Evolutionary conservation across 2,113 vertebrate species (phyloP).

Genomic region (Atherinomorus stipes): DNA sequence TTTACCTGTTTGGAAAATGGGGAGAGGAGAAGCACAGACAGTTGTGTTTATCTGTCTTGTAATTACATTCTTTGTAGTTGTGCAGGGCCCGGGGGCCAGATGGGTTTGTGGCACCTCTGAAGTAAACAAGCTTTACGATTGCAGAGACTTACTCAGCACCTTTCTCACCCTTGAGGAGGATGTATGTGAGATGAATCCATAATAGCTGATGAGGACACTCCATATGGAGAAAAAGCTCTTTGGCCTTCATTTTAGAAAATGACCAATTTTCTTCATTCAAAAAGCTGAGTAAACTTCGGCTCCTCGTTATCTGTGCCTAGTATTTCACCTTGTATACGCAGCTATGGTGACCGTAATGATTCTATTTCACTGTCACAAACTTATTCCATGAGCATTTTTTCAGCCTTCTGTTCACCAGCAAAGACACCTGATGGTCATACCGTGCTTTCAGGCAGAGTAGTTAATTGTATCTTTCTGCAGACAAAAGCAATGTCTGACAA

Average conservation of each 20-base stretch:
- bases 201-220: constrained; percentile 39
- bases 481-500: constrained; percentile 64
- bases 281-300: constrained; percentile 24
- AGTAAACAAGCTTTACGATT: constrained; percentile 71
- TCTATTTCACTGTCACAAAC: constrained; percentile 51
- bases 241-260: constrained; percentile 29
- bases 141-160: constrained; percentile 65
- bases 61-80: constrained; percentile 57
- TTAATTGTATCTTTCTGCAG: constrained; percentile 73
- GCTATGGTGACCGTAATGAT: constrained; percentile 12
- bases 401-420: constrained; percentile 42
- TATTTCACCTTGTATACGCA: constrained; percentile 33
- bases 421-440: constrained; percentile 62
- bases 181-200: constrained; percentile 52
- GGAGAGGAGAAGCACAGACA: neutral
- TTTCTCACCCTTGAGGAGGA: constrained; percentile 48
- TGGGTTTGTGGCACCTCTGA: constrained; percentile 55
- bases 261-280: constrained; percentile 26
- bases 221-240: neutral
- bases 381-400: constrained; percentile 24
- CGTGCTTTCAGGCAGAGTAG: constrained; percentile 50
- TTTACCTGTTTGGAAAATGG: constrained; percentile 1
- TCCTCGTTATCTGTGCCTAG: constrained; percentile 23
- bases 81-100: constrained; percentile 57
- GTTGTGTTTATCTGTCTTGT: constrained; percentile 57